These are phyloP conservation scores for Nannoperca australis DNA, from an alignment of 2,797 vertebrate species.

Conservation along the genomic window DNA sequence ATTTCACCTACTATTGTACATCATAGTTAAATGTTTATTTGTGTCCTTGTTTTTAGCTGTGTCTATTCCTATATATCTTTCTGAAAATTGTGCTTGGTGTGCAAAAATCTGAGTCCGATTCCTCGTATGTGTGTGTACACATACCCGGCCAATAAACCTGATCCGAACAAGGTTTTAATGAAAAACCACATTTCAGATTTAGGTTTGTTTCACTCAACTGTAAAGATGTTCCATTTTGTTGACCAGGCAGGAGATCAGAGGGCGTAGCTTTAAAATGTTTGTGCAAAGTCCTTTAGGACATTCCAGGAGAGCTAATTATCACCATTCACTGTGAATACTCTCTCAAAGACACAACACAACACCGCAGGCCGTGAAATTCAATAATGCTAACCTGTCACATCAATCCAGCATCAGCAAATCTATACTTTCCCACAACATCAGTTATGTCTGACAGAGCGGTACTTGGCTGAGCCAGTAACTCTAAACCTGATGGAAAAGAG, in stretches of 20 bases:
- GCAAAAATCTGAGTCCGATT: no score
- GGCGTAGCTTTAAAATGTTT: constrained; percentile 20
- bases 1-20: no score
- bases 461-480: constrained; percentile 26
- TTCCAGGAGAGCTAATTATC: constrained; percentile 21
- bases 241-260: background rate
- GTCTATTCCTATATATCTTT: no score
- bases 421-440: constrained; percentile 68
- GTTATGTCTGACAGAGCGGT: constrained; percentile 49
- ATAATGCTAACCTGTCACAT: constrained; percentile 73
- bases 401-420: constrained; percentile 70
- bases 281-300: constrained; percentile 19
- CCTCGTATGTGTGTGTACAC: no score
- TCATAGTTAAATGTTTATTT: no score
- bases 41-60: no score
- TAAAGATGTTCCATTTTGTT: constrained; percentile 13
- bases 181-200: constrained; percentile 31
- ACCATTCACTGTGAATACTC: constrained; percentile 38
- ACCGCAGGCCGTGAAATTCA: constrained; percentile 57
- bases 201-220: background rate
- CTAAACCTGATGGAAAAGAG: constrained; percentile 21
- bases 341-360: constrained; percentile 36
- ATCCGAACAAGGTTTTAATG: background rate
- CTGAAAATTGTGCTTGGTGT: no score
- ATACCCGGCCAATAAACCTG: no score